A percentile compares a stretch with the other conserved stretches of the same genome.
Conservation (phyloP, 2,888 invertebrate species). For the Meta bourneti region DNA sequence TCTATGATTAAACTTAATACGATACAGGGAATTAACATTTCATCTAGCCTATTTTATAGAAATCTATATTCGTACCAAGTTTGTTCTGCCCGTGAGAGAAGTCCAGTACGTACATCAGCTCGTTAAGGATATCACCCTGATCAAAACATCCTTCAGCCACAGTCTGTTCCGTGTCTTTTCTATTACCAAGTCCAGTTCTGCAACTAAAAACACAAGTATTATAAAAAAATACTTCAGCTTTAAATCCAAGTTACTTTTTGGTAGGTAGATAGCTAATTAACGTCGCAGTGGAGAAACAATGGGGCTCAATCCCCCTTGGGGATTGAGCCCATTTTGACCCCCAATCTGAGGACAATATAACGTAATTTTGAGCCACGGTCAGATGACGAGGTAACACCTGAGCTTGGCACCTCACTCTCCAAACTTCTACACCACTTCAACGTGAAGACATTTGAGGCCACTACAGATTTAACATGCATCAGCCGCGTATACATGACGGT, state of each 20-base stretch:
- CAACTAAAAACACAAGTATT: constrained; percentile 42
- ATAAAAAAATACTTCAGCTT: not conserved
- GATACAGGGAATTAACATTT: constrained; percentile 29
- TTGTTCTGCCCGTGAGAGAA: constrained; percentile 70
- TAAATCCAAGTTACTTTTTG: too few relatives aligned
- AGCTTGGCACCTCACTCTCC: too few relatives aligned
- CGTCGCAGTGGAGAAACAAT: too few relatives aligned
- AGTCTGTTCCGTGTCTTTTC: not conserved
- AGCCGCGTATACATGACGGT: too few relatives aligned
- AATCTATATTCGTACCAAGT: constrained; percentile 39
- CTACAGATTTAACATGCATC: too few relatives aligned
- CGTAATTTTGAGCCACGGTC: too few relatives aligned
- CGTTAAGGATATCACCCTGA: constrained; percentile 58
- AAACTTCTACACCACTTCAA: too few relatives aligned
- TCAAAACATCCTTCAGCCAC: constrained; percentile 13
- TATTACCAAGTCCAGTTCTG: constrained; percentile 50
- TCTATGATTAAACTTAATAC: not conserved
- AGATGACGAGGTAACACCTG: too few relatives aligned
- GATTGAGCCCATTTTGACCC: too few relatives aligned
- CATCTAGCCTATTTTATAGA: constrained; percentile 20
- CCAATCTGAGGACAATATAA: too few relatives aligned
- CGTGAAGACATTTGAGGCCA: too few relatives aligned
- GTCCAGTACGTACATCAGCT: constrained; percentile 69
- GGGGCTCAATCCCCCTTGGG: too few relatives aligned
- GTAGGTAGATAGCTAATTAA: not conserved